Conservation (phyloP, 2,888 invertebrate genomes). For the Yponomeuta sedellus region DNA sequence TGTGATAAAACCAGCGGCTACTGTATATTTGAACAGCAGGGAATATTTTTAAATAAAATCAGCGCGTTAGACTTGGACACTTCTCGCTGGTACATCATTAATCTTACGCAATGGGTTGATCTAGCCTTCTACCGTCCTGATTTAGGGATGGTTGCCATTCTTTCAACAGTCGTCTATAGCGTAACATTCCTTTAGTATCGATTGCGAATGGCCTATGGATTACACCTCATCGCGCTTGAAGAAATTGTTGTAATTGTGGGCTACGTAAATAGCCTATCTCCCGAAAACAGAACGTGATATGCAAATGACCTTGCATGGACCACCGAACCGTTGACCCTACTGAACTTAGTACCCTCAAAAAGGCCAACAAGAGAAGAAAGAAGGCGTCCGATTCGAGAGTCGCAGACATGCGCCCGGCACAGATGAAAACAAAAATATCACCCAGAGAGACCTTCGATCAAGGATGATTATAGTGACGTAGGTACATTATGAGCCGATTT, state of each 20-base stretch:
- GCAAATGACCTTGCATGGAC: slow-evolving; percentile 22
- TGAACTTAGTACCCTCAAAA: slow-evolving; percentile 35
- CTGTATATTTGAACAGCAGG: neutral
- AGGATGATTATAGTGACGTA: too few species aligned
- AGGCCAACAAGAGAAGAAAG: slow-evolving; percentile 35
- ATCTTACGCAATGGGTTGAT: too few species aligned
- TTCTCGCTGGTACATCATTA: neutral
- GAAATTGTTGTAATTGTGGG: neutral
- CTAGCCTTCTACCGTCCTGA: too few species aligned
- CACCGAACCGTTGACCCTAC: slow-evolving; percentile 23
- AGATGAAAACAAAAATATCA: neutral
- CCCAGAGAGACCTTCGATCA: neutral
- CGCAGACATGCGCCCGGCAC: slow-evolving; percentile 38
- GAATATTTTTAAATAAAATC: neutral
- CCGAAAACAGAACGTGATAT: neutral
- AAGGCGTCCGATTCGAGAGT: slow-evolving; percentile 41
- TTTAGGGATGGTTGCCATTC: too few species aligned
- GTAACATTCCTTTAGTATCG: too few species aligned
- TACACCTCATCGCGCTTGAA: too few species aligned
- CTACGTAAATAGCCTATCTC: neutral
- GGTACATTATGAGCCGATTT: too few species aligned
- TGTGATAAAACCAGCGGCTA: slow-evolving; percentile 7
- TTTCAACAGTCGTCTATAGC: too few species aligned
- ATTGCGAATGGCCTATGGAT: too few species aligned
- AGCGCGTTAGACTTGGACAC: neutral